These are phyloP conservation scores for Athalia cordata DNA, from an alignment of 2,888 invertebrate species.

Conservation along the genomic window DNA sequence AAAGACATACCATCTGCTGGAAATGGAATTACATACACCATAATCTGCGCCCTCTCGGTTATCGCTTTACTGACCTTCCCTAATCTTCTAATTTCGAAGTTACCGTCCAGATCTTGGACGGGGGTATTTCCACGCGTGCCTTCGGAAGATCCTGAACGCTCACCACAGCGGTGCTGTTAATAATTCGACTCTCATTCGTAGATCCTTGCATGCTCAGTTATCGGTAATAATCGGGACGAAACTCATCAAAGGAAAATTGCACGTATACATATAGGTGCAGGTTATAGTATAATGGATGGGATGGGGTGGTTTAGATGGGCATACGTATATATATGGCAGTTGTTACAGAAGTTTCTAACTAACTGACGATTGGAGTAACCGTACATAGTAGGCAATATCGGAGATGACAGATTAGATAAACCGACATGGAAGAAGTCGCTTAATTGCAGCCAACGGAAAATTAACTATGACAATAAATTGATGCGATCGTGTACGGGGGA, in stretches of 20 bases:
- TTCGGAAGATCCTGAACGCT: too few relatives aligned
- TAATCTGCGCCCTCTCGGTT: too few relatives aligned
- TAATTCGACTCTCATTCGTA: neutral
- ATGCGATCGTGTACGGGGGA: constrained; percentile 4
- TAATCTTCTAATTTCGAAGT: too few relatives aligned
- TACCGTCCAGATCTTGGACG: too few relatives aligned
- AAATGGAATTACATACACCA: too few relatives aligned
- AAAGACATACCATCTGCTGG: too few relatives aligned
- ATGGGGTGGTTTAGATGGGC: neutral
- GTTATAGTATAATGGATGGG: neutral
- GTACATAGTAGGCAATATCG: constrained; percentile 10
- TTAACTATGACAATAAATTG: constrained; percentile 40
- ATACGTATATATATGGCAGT: neutral
- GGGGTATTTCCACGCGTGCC: too few relatives aligned
- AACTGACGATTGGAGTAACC: constrained; percentile 19
- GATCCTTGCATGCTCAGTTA: neutral
- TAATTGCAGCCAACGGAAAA: constrained; percentile 38
- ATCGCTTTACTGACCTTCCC: too few relatives aligned
- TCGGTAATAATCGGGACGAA: neutral
- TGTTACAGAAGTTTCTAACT: constrained; percentile 16
- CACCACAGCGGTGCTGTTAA: too few relatives aligned
- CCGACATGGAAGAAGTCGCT: constrained; percentile 38
- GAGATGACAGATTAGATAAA: constrained; percentile 38
- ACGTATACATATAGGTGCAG: neutral
- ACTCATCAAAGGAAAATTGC: constrained; percentile 26